Percentiles rank a stretch among this genome's conserved stretches.
phyloP scores from a whole-genome alignment of 2,797 vertebrate genomes.

The Crax fasciolata region DNA sequence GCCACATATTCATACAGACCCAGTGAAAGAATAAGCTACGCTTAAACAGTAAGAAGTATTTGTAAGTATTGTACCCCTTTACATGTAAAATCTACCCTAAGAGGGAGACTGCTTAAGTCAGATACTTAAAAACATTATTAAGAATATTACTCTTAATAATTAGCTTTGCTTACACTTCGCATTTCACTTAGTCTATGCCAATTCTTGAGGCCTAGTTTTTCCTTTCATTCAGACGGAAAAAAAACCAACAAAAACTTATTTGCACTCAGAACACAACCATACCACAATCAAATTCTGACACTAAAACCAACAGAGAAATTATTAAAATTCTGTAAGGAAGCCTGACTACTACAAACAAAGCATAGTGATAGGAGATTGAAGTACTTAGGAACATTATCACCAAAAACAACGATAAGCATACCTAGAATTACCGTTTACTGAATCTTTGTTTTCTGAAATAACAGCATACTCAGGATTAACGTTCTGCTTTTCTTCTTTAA shows the following conservation, averaged over 20 bases:
- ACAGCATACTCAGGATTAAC: neutral
- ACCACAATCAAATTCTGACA: neutral
- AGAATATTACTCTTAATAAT: neutral
- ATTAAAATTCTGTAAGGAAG: neutral
- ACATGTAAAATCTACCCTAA: neutral
- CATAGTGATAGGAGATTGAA: neutral
- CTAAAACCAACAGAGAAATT: neutral
- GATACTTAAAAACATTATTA: neutral
- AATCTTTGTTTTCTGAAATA: conserved; percentile 15
- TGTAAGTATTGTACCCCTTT: neutral
- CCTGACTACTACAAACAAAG: neutral
- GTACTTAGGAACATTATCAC: neutral
- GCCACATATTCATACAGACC: neutral
- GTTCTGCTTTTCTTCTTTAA: conserved; percentile 9
- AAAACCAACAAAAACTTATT: neutral
- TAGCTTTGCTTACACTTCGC: neutral
- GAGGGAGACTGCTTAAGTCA: neutral
- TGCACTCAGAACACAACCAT: neutral
- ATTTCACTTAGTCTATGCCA: neutral
- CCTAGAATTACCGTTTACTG: conserved; percentile 61
- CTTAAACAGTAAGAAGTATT: neutral
- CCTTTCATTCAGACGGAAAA: neutral
- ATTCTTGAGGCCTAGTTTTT: neutral
- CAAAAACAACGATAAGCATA: conserved; percentile 61
- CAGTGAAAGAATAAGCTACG: neutral